Evolutionary conservation across 35 echinoderm and acorn worm species (phyloP).

Genomic region (Apostichopus japonicus): DNA sequence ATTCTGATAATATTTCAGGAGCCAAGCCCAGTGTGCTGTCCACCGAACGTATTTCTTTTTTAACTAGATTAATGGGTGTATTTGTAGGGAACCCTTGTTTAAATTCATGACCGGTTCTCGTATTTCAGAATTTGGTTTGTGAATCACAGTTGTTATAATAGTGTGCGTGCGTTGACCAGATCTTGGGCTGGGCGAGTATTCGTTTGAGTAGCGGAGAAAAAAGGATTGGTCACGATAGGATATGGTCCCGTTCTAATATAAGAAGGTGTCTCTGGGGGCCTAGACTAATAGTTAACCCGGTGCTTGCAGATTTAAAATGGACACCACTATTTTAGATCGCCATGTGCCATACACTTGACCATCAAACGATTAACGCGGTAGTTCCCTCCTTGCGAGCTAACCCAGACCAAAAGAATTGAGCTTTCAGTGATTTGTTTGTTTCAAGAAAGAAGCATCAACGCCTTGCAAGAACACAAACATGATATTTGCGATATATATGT

Average conservation of each 20-base stretch:
- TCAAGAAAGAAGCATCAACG: too few relatives aligned
- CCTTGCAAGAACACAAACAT: too few relatives aligned
- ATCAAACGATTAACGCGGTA: background rate
- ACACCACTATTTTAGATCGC: background rate
- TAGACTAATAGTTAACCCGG: background rate
- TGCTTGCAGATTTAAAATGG: background rate
- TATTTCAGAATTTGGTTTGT: background rate
- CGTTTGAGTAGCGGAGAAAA: too few relatives aligned
- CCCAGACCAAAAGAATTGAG: too few relatives aligned
- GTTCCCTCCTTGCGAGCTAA: too few relatives aligned
- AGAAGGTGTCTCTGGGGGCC: too few relatives aligned
- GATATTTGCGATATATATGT: too few relatives aligned
- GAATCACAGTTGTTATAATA: background rate
- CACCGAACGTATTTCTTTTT: background rate
- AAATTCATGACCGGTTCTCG: background rate
- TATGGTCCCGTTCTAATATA: too few relatives aligned
- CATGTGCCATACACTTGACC: background rate
- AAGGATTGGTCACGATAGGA: too few relatives aligned
- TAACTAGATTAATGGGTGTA: background rate
- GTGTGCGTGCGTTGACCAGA: slow-evolving; percentile 1
- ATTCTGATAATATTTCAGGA: background rate
- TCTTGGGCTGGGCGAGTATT: background rate
- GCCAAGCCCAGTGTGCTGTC: background rate
- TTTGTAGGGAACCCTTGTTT: background rate
- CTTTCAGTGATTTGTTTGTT: too few relatives aligned